Evolutionary conservation across 2,113 vertebrate genomes (phyloP).

Genomic region (Sinocyclocheilus rhinocerous): DNA sequence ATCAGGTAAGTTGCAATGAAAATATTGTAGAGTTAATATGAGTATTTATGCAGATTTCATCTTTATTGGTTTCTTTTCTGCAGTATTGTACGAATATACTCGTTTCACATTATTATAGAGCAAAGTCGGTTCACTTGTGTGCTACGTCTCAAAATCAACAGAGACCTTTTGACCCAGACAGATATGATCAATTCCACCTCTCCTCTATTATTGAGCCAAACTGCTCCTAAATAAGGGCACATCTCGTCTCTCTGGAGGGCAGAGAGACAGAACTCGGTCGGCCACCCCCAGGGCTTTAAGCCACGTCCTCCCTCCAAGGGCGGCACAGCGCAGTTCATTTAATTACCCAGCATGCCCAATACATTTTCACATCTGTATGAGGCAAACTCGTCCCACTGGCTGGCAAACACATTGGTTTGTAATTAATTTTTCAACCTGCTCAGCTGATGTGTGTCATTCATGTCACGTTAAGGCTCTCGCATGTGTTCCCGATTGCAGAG

Average conservation of each 20-base stretch:
- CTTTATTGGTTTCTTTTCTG: neutral
- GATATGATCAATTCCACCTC: constrained; percentile 30
- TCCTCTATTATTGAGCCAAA: constrained; percentile 39
- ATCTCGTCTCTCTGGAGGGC: neutral
- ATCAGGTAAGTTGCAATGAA: neutral
- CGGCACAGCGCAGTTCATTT: constrained; percentile 28
- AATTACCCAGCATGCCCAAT: constrained; percentile 46
- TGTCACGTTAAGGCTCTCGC: constrained; percentile 38
- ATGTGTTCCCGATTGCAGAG: neutral
- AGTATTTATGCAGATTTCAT: neutral
- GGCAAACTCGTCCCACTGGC: constrained; percentile 44
- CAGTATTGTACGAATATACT: neutral
- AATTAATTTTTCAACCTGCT: constrained; percentile 54
- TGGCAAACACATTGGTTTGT: constrained; percentile 42
- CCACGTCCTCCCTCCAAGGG: constrained; percentile 44
- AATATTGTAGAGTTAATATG: no score
- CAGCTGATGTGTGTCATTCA: constrained; percentile 50
- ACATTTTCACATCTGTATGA: constrained; percentile 42
- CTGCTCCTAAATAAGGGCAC: constrained; percentile 25
- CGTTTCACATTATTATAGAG: neutral
- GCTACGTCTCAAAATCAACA: constrained; percentile 12
- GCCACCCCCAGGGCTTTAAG: constrained; percentile 30
- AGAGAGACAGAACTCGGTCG: constrained; percentile 11
- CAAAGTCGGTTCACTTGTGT: neutral
- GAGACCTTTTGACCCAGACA: constrained; percentile 33